Base-by-base conservation (phyloP, 2,113 vertebrate species). In the Vulpes ferrilata region DNA sequence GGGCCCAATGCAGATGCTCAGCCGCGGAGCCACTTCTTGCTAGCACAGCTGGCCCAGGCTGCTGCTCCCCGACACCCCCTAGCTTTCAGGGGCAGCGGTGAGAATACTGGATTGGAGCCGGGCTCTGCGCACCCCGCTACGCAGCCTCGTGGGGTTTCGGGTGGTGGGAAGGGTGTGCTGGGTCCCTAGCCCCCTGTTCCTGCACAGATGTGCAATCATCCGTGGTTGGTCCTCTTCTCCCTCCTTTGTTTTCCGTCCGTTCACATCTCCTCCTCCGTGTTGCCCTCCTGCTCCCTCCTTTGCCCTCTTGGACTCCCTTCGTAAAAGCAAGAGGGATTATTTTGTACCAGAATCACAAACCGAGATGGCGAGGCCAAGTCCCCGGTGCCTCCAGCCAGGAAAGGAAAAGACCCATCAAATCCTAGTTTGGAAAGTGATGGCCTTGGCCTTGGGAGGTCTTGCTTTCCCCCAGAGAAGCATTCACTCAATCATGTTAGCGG, bases 391-490 rank as follows among this genome's bases (percentile, higher is more conserved):
- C 73, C 20, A 1, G 57, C 55, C 48, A 76, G 76, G 7, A 95
- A 35, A 85, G 30, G 12, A 57, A 92, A 91, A 79, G 9, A 59
- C 7, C 78, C n/a, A 94, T 60, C 17, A n/a, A 11, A 57, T 91
- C 65, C 32, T 78, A 67, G 2, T 79, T 59, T 91, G 48, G 64
- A 93, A 83, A 96, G 57, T 85, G 88, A 0, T 38, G 62, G 91
- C 32, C 65, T 95, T 81, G 82, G 53, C 82, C 38, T 88, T 86
- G 20, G 22, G 65, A 96, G 35, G 35, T 48, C 59, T 82, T 79
- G 19, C 82, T 96, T 48, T n/a, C 60, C 60, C 67, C 60, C 25
- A 15, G 55, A 82, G 55, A 92, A 76, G 22, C 48, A 27, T 71
- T 51, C 13, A 2, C 62, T 78, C 65, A 13, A 16, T 83, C 22